Conservation (phyloP, 2,888 invertebrate genomes). For the Drosophila seclusa region DNA sequence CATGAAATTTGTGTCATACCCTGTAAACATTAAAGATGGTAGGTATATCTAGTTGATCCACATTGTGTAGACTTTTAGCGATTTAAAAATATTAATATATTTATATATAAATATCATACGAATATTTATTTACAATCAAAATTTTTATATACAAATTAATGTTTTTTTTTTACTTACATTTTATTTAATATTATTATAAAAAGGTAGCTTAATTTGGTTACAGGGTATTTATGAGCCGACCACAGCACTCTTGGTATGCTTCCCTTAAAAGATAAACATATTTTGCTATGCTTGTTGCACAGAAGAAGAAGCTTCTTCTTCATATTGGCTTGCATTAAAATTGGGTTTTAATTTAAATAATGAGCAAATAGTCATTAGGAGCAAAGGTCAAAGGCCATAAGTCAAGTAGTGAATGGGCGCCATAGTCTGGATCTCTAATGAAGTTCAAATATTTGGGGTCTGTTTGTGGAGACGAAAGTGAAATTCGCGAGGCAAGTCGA, state of each 20-base stretch:
- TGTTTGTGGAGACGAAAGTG: constrained; percentile 34
- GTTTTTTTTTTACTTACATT: too few species aligned
- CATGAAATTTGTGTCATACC: background rate
- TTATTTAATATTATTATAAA: background rate
- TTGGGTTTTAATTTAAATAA: constrained; percentile 72
- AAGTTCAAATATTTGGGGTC: constrained; percentile 74
- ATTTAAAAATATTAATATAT: too few species aligned
- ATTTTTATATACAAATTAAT: too few species aligned
- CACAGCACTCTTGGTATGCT: background rate
- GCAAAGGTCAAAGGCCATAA: constrained; percentile 28
- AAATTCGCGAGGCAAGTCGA: constrained; percentile 24
- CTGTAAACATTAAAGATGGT: background rate
- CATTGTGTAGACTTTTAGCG: background rate
- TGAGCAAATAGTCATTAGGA: constrained; percentile 55
- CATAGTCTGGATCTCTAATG: constrained; percentile 54
- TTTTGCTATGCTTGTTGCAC: constrained; percentile 9
- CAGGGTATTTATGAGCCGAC: background rate
- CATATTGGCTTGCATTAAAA: constrained; percentile 50
- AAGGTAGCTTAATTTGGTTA: background rate
- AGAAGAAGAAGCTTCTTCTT: constrained; percentile 7
- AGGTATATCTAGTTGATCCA: background rate
- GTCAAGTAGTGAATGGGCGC: constrained; percentile 28
- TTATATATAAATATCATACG: too few species aligned
- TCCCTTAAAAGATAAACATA: constrained; percentile 34
- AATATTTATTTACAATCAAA: too few species aligned